A percentile compares a stretch with the other conserved stretches of the same genome.
phyloP scores from a whole-genome alignment of 1,140 invertebrate genomes.

The Myzus persicae region DNA sequence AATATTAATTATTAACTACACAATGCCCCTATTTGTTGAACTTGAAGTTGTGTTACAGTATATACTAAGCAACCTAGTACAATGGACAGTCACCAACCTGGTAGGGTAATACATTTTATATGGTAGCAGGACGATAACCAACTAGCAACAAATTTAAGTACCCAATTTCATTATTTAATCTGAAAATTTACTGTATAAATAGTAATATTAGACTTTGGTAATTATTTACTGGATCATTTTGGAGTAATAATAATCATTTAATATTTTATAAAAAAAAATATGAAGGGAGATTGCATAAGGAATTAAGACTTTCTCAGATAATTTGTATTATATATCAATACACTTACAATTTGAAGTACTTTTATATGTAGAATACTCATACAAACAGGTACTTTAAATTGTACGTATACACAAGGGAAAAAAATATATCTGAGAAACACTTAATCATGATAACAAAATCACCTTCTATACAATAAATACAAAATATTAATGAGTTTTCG shows the following conservation, averaged over 20 bases:
- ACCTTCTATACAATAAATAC: background rate
- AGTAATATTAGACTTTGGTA: background rate
- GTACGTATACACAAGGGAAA: background rate
- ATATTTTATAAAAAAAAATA: background rate
- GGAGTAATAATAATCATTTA: background rate
- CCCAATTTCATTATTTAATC: slow-evolving; percentile 16
- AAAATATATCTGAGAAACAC: background rate
- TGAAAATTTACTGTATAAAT: background rate
- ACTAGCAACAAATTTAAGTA: background rate
- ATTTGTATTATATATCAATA: background rate
- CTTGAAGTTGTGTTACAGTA: background rate
- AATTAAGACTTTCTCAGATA: background rate
- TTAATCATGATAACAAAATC: background rate
- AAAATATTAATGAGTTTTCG: background rate
- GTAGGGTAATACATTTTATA: background rate
- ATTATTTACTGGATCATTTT: background rate
- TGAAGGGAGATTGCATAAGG: background rate
- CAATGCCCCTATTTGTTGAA: too few species aligned
- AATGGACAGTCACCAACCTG: background rate
- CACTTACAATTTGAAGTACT: background rate
- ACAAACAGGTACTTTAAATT: background rate
- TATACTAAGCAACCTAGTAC: background rate
- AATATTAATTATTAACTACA: too few species aligned
- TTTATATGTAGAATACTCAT: background rate
- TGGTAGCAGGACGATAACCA: background rate